Evolutionary conservation across 2,888 invertebrate species (phyloP).

Genomic region (Cosmopolites sordidus): DNA sequence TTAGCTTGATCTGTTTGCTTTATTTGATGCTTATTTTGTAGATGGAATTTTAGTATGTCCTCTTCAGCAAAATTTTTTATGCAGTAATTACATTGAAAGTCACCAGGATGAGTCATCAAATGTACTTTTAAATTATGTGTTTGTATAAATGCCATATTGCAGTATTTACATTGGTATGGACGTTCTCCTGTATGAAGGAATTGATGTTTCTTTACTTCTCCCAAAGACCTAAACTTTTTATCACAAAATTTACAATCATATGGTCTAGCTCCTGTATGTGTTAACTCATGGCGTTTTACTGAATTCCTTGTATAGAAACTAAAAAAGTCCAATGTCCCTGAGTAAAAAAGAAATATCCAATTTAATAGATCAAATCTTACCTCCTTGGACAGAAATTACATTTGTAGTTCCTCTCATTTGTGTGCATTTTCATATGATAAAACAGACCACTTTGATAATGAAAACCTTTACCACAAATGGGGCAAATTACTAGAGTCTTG

Average conservation of each 20-base stretch:
- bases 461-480: slow-evolving; percentile 27
- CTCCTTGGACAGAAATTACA: slow-evolving; percentile 28
- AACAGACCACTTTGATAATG: slow-evolving; percentile 26
- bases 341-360: background rate
- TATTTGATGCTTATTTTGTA: background rate
- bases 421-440: slow-evolving; percentile 34
- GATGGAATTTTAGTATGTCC: slow-evolving; percentile 18
- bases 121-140: slow-evolving; percentile 28
- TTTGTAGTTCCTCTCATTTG: slow-evolving; percentile 24
- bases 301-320: slow-evolving; percentile 20
- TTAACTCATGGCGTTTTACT: slow-evolving; percentile 28
- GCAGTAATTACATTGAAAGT: slow-evolving; percentile 22
- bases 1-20: background rate
- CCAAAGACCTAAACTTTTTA: slow-evolving; percentile 27
- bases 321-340: too few species aligned
- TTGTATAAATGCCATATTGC: slow-evolving; percentile 25
- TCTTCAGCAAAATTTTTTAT: slow-evolving; percentile 21
- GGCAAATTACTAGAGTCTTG: slow-evolving; percentile 18
- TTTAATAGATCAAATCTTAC: slow-evolving; percentile 4
- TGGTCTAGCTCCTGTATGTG: slow-evolving; percentile 29
- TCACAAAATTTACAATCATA: slow-evolving; percentile 28
- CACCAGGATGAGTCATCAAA: slow-evolving; percentile 27
- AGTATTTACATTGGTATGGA: slow-evolving; percentile 28
- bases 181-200: slow-evolving; percentile 29
- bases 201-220: slow-evolving; percentile 29